A percentile compares a stretch with the other conserved stretches of the same genome.
These are phyloP conservation scores for Drepana arcuata DNA, from an alignment of 1,140 invertebrate species.

Conservation along the genomic window DNA sequence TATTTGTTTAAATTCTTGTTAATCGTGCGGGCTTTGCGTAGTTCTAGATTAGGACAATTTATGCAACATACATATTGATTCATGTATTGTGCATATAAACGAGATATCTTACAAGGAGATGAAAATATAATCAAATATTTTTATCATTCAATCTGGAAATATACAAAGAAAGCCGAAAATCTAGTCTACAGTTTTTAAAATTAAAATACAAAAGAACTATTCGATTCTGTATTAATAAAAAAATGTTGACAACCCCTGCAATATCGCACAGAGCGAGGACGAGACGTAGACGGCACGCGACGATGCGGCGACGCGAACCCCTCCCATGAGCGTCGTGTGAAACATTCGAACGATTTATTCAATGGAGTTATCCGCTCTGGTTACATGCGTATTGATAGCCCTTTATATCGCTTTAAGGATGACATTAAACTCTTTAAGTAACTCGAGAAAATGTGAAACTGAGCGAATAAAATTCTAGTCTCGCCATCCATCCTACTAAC, in stretches of 20 bases:
- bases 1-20: no score
- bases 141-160: no score
- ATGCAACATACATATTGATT: background rate
- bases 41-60: no score
- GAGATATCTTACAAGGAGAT: no score
- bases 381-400: conserved; percentile 34
- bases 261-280: background rate
- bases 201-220: background rate
- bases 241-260: conserved; percentile 14
- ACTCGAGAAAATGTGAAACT: background rate
- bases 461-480: background rate
- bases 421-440: no score
- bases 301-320: conserved; percentile 19
- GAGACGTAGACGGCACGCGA: conserved; percentile 20
- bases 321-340: conserved; percentile 19
- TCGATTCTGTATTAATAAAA: background rate
- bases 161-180: background rate
- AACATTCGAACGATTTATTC: conserved; percentile 37
- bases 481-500: background rate
- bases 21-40: no score
- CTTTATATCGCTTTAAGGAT: conserved; percentile 30
- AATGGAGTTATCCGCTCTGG: conserved; percentile 42
- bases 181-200: background rate
- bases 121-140: no score
- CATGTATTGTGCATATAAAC: no score